Conservation (phyloP, 2,113 vertebrate species). For the Pteropus alecto region DNA sequence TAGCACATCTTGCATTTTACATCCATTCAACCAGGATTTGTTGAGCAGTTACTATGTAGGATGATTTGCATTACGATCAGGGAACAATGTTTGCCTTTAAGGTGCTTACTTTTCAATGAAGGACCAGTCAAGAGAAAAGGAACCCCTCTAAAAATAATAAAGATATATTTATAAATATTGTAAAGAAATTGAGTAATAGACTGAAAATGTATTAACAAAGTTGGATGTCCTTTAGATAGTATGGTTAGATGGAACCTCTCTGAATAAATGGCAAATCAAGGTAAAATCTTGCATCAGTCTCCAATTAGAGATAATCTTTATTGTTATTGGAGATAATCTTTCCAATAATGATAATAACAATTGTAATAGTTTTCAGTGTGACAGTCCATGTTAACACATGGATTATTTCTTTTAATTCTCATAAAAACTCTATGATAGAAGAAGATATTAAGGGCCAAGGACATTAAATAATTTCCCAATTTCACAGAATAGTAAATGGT, state of each 20-base stretch:
- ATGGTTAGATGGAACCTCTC: not conserved
- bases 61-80: not conserved
- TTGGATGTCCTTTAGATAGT: not conserved
- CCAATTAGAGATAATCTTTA: not conserved
- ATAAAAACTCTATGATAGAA: not conserved
- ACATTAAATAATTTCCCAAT: not conserved
- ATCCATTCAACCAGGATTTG: not conserved
- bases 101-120: not conserved
- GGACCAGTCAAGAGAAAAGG: not conserved
- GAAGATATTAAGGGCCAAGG: not conserved
- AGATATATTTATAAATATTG: not conserved
- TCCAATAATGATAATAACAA: not conserved
- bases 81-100: not conserved
- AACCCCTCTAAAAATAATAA: accelerated
- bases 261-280: not conserved
- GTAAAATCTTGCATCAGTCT: not conserved
- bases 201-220: not conserved
- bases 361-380: not conserved
- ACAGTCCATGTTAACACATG: not conserved
- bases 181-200: not conserved
- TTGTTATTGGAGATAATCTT: not conserved
- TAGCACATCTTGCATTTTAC: not conserved
- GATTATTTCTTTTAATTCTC: not conserved
- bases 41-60: not conserved
- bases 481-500: not conserved